Base-by-base conservation (phyloP, 2,113 vertebrate species). In the Morone chrysops region DNA sequence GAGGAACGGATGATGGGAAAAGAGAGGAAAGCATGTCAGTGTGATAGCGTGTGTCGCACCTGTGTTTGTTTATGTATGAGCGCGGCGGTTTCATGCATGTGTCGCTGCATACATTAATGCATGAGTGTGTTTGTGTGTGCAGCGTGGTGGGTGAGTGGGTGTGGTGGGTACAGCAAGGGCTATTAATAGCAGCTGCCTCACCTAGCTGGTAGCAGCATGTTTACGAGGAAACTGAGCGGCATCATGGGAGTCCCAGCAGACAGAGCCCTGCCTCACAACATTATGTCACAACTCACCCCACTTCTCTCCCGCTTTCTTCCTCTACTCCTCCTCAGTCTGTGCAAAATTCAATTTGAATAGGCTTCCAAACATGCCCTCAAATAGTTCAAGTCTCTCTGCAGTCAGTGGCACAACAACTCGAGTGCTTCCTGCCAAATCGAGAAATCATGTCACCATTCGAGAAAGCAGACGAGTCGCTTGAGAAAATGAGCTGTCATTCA, bases 111-210 rank as follows among this genome's bases (percentile, higher is more conserved):
- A 57, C 57, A 85, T 90, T 80, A 57, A 72, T 91, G 70, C 56
- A 74, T 61, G 77, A 43, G 81, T 75, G 54, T 25, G 76, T 75
- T 43, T 66, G 22, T 43, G 57, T 72, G 45, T 25, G 51, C 20
- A 47, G 74, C 63, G 22, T 20, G 69, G 71, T 43, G 57, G 70
- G 78, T 43, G 57, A 66, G 78, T 59, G 69, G 72, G 75, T 69
- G 75, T 75, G 76, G 81, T 31, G 70, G 53, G 62, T 31, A 74
- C 36, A 72, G 50, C 18, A 0, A 31, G 70, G 72, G 80, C 77
- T 92, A 91, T 92, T 90, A 90, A 83, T 93, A 90, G 88, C 69
- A 0, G 17, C 75, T 22, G 53, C 84, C 80, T 88, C 75, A 86
- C 86, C 80, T 85, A 60, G 86, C 84, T 74, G 71, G 83, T 75